These are phyloP conservation scores for Brachypteracias leptosomus DNA, from an alignment of 2,113 vertebrate genomes.

Conservation along the genomic window DNA sequence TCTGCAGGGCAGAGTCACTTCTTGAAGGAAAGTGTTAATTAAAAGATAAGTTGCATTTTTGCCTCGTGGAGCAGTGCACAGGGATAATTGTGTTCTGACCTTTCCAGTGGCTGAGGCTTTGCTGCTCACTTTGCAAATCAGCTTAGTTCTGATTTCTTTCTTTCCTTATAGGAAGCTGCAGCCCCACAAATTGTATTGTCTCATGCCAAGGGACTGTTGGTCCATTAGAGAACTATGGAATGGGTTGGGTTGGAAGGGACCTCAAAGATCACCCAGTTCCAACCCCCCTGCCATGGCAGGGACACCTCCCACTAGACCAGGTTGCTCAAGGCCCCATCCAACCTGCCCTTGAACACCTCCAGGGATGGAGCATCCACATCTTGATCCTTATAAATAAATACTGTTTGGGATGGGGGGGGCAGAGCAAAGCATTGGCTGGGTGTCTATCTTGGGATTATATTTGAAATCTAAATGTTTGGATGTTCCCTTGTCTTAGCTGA, in stretches of 20 bases:
- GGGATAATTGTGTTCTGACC: slow-evolving; percentile 30
- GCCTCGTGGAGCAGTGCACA: slow-evolving; percentile 1
- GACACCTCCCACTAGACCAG: no score
- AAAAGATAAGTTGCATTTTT: slow-evolving; percentile 38
- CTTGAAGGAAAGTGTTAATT: slow-evolving; percentile 40
- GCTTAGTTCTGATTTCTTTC: background rate
- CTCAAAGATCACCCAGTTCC: no score
- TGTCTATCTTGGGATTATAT: background rate
- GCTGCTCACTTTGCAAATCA: background rate
- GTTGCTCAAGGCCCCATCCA: no score
- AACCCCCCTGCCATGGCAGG: no score
- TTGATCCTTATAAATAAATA: background rate
- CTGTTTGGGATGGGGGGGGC: background rate
- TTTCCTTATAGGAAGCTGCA: background rate
- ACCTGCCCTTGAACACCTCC: no score
- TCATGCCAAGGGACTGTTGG: background rate
- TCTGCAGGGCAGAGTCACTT: slow-evolving; percentile 13
- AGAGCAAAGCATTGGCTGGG: background rate
- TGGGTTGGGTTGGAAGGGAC: no score
- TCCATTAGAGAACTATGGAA: background rate
- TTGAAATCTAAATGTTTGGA: background rate
- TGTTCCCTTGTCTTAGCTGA: background rate
- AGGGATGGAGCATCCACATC: background rate
- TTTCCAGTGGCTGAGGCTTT: background rate
- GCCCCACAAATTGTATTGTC: background rate